These are phyloP conservation scores for Stichodactyla helianthus DNA, from an alignment of 64 coral and sea anemone species.

Conservation along the genomic window DNA sequence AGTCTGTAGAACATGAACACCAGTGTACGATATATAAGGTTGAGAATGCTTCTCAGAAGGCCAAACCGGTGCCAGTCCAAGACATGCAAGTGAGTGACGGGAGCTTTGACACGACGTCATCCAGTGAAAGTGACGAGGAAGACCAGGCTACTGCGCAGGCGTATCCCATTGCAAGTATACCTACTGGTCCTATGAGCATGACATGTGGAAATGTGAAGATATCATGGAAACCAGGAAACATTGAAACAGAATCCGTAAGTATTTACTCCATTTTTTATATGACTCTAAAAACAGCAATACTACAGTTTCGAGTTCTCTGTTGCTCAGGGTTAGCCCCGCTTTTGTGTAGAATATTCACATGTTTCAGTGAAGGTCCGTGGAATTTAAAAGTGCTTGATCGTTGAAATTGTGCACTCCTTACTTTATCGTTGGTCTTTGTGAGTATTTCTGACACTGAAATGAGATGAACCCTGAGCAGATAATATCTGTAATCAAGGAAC, in stretches of 20 bases:
- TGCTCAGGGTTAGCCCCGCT: too few species aligned
- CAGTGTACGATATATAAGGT: slow-evolving; percentile 10
- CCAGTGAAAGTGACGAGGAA: background rate
- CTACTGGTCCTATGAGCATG: background rate
- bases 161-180: background rate
- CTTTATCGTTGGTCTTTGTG: too few species aligned
- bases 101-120: background rate
- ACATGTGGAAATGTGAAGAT: slow-evolving; percentile 9
- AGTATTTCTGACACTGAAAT: too few species aligned
- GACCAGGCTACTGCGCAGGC: background rate
- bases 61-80: background rate
- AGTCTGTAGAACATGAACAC: slow-evolving; percentile 35
- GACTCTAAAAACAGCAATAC: too few species aligned
- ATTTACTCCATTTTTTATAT: background rate
- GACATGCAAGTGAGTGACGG: background rate
- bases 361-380: too few species aligned
- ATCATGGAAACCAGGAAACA: slow-evolving; percentile 18
- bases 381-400: too few species aligned
- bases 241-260: background rate
- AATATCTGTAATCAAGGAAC: too few species aligned
- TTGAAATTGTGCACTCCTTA: too few species aligned
- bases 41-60: background rate
- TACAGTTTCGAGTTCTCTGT: too few species aligned
- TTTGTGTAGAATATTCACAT: too few species aligned
- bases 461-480: too few species aligned